phyloP scores from a whole-genome alignment of 2,888 invertebrate species.

The Danaus chrysippus region DNA sequence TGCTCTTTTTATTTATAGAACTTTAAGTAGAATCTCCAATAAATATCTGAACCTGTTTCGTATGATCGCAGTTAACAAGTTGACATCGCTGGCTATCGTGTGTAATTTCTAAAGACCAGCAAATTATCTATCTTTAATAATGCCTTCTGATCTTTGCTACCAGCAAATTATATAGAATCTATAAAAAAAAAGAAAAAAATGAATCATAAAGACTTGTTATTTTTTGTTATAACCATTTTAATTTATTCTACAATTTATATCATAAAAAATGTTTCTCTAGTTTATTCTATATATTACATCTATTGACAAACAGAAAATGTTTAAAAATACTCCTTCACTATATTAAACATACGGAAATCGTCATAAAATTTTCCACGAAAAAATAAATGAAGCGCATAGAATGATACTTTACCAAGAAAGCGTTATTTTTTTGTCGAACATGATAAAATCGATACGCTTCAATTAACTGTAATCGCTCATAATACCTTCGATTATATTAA shows the following conservation, averaged over 20 bases:
- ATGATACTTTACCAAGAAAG: not conserved
- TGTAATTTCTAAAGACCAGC: slow-evolving; percentile 6
- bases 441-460: slow-evolving; percentile 22
- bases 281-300: too few relatives aligned
- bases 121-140: not conserved
- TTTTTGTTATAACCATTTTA: too few relatives aligned
- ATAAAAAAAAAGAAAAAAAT: too few relatives aligned
- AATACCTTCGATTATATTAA: slow-evolving; percentile 40
- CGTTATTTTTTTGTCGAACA: slow-evolving; percentile 8
- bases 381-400: not conserved
- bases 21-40: not conserved
- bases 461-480: slow-evolving; percentile 28
- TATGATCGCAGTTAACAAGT: slow-evolving; percentile 3
- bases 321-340: too few relatives aligned
- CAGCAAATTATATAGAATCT: too few relatives aligned
- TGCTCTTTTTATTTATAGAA: too few relatives aligned
- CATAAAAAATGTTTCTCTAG: too few relatives aligned
- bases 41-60: slow-evolving; percentile 2
- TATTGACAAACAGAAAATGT: too few relatives aligned
- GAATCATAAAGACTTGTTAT: too few relatives aligned
- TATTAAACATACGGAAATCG: too few relatives aligned
- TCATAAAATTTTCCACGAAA: not conserved
- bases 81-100: not conserved
- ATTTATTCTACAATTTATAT: too few relatives aligned
- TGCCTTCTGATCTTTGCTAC: not conserved